These are phyloP conservation scores for Dyspetes luteomarginatus DNA, from an alignment of 2,888 invertebrate genomes.

Conservation along the genomic window DNA sequence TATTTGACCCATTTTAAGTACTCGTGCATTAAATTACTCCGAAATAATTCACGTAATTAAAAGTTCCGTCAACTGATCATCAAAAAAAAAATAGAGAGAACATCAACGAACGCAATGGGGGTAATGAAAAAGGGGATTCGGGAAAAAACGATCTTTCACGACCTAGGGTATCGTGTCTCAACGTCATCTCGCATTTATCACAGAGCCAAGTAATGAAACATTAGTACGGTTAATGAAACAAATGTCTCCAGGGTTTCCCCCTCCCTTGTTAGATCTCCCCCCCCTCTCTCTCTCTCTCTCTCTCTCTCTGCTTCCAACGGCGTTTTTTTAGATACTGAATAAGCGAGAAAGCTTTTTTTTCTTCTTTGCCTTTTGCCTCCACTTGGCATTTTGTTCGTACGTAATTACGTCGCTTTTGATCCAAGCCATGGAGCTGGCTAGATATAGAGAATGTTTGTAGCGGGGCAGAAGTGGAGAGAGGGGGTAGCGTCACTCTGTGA, in stretches of 20 bases:
- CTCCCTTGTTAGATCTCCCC: slow-evolving; percentile 9
- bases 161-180: slow-evolving; percentile 30
- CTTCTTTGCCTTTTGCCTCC: slow-evolving; percentile 23
- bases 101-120: background rate
- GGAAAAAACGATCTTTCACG: slow-evolving; percentile 25
- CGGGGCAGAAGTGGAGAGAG: background rate
- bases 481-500: background rate
- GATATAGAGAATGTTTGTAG: slow-evolving; percentile 14
- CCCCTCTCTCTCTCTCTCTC: too few relatives aligned
- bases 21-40: background rate
- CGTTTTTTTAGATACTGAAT: slow-evolving; percentile 41
- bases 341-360: slow-evolving; percentile 30
- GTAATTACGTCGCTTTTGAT: slow-evolving; percentile 66
- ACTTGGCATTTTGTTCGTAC: slow-evolving; percentile 46
- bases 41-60: too few relatives aligned
- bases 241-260: slow-evolving; percentile 58
- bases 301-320: slow-evolving; percentile 16
- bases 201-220: slow-evolving; percentile 65
- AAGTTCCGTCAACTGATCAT: background rate
- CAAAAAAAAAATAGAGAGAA: background rate
- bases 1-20: background rate
- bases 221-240: slow-evolving; percentile 70
- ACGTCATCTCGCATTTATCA: slow-evolving; percentile 65
- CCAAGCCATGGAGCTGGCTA: slow-evolving; percentile 46
- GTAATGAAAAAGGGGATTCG: slow-evolving; percentile 14